These are phyloP conservation scores for Hystrix cristata DNA, from an alignment of 2,113 vertebrate genomes.

Conservation along the genomic window DNA sequence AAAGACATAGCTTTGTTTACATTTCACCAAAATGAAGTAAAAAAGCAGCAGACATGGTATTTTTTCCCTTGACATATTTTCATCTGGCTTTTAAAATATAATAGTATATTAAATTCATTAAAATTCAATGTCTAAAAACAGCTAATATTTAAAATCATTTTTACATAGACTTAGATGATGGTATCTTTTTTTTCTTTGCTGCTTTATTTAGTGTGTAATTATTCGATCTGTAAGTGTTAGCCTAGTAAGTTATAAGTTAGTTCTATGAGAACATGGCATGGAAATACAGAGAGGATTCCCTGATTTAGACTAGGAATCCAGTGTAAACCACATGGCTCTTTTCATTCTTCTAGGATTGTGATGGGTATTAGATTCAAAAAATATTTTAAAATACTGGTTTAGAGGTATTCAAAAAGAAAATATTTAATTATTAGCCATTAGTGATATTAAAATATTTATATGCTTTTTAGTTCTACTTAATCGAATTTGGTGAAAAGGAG, in stretches of 20 bases:
- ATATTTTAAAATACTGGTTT: conserved; percentile 53
- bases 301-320: neutral
- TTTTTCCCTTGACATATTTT: neutral
- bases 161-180: neutral
- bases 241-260: neutral
- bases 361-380: neutral
- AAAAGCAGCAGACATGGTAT: neutral
- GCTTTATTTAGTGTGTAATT: neutral
- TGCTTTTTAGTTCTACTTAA: conserved; percentile 67
- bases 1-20: neutral
- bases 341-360: conserved; percentile 20
- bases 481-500: conserved; percentile 30
- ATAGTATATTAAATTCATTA: neutral
- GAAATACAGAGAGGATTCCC: neutral
- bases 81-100: neutral
- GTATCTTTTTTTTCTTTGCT: neutral
- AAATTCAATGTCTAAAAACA: conserved; percentile 15
- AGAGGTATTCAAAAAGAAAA: conserved; percentile 60
- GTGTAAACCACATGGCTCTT: neutral
- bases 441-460: conserved; percentile 77
- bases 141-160: conserved; percentile 7
- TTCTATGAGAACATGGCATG: neutral
- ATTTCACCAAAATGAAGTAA: neutral
- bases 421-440: conserved; percentile 76
- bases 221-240: neutral